phyloP scores from a whole-genome alignment of 2,888 invertebrate species.

The Neoascia interrupta region DNA sequence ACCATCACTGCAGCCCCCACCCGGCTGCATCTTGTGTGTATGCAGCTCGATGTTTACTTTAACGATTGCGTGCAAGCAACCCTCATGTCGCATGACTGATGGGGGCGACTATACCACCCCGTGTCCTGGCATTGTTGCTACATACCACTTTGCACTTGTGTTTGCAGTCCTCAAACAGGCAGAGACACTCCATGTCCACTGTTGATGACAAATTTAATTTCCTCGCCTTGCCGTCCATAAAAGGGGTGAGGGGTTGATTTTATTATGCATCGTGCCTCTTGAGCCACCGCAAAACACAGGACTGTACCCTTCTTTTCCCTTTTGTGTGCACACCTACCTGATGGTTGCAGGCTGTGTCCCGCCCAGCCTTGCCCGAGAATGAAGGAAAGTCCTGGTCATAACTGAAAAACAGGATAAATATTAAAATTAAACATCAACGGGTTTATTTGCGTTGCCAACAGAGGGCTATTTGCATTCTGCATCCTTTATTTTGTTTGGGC shows the following conservation, averaged over 20 bases:
- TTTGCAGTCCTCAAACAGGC: slow-evolving; percentile 66
- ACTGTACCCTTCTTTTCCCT: slow-evolving; percentile 10
- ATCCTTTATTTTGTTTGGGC: slow-evolving; percentile 66
- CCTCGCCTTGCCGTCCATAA: slow-evolving; percentile 65
- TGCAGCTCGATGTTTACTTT: slow-evolving; percentile 52
- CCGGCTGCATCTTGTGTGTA: slow-evolving; percentile 36
- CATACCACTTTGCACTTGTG: slow-evolving; percentile 68
- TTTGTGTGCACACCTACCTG: slow-evolving; percentile 10
- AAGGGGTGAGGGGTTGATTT: slow-evolving; percentile 67
- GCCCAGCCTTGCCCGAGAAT: neutral
- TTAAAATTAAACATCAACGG: slow-evolving; percentile 69
- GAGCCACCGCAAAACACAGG: neutral
- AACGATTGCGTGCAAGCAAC: slow-evolving; percentile 65
- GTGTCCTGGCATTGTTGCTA: slow-evolving; percentile 54
- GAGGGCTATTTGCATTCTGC: slow-evolving; percentile 66
- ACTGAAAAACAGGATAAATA: slow-evolving; percentile 70
- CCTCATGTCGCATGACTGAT: slow-evolving; percentile 48
- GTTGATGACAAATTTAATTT: slow-evolving; percentile 70
- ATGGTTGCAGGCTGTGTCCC: no score
- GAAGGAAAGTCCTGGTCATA: slow-evolving; percentile 41
- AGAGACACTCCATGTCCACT: slow-evolving; percentile 68
- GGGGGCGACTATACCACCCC: neutral
- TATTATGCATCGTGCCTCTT: no score
- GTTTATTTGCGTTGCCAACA: slow-evolving; percentile 67
- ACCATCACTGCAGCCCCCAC: neutral